Conservation (phyloP, 2,113 vertebrate genomes). For the Haemorhous mexicanus region DNA sequence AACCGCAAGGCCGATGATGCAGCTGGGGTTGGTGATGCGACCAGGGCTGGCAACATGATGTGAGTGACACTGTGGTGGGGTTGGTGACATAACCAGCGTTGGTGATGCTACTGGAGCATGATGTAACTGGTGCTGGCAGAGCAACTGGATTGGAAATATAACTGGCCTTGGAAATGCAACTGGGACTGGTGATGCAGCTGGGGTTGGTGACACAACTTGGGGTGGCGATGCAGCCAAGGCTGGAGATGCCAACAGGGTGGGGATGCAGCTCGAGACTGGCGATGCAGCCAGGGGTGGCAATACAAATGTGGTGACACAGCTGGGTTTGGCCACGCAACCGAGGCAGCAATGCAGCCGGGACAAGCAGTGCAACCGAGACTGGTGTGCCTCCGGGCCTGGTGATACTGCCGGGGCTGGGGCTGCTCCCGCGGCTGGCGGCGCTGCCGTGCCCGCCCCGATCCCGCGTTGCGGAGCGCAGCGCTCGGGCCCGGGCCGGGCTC, state of each 20-base stretch:
- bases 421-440: not conserved
- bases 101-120: too few relatives aligned
- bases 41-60: too few relatives aligned
- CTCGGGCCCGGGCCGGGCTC: not conserved
- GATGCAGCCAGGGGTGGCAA: not conserved
- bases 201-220: accelerated
- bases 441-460: too few relatives aligned
- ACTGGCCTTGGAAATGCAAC: not conserved
- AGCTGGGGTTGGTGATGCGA: accelerated
- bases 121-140: not conserved
- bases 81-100: not conserved
- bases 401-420: accelerated
- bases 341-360: not conserved
- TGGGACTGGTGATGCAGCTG: too few relatives aligned
- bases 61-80: accelerated
- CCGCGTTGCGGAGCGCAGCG: not conserved
- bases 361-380: accelerated
- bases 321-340: accelerated
- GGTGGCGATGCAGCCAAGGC: too few relatives aligned
- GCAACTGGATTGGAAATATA: too few relatives aligned
- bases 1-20: accelerated
- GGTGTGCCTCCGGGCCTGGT: accelerated
- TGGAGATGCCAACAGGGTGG: too few relatives aligned
- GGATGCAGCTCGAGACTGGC: accelerated
- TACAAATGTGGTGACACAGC: too few relatives aligned